Conservation (phyloP, 2,888 invertebrate genomes). For the Eristalis pertinax region DNA sequence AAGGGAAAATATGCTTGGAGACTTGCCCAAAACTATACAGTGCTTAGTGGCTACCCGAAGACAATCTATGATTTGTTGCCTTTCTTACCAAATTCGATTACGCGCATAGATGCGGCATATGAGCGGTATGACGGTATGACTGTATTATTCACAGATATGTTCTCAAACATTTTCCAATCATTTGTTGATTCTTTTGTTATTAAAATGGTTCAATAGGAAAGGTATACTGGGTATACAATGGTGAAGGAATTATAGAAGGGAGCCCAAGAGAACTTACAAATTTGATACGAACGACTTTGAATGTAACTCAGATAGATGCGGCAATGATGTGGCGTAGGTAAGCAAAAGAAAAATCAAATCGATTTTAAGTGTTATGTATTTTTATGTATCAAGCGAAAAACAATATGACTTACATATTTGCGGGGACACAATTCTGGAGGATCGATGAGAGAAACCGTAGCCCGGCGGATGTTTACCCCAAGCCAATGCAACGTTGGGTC, state of each 20-base stretch:
- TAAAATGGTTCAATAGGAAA: constrained; percentile 81
- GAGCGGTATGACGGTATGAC: constrained; percentile 86
- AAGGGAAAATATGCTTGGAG: constrained; percentile 87
- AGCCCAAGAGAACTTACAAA: constrained; percentile 85
- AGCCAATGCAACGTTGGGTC: constrained; percentile 85
- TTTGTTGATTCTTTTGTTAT: background rate
- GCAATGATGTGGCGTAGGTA: constrained; percentile 85
- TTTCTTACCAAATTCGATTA: constrained; percentile 83
- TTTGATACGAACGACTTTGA: constrained; percentile 84
- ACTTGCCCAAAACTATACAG: constrained; percentile 81
- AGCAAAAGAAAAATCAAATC: background rate
- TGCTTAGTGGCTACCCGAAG: constrained; percentile 83
- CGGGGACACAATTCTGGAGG: constrained; percentile 86
- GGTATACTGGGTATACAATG: constrained; percentile 86
- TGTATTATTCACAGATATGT: constrained; percentile 85
- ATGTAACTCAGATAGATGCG: constrained; percentile 83
- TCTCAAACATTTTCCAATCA: too few species aligned
- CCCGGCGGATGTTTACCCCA: constrained; percentile 87
- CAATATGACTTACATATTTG: constrained; percentile 85
- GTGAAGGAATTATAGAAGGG: constrained; percentile 82
- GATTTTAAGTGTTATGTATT: background rate
- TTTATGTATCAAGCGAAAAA: constrained; percentile 78
- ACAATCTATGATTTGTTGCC: constrained; percentile 84
- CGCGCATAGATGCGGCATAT: constrained; percentile 87
- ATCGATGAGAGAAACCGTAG: constrained; percentile 83